These are phyloP conservation scores for Anadara kagoshimensis DNA, from an alignment of 1,140 invertebrate genomes.

Conservation along the genomic window DNA sequence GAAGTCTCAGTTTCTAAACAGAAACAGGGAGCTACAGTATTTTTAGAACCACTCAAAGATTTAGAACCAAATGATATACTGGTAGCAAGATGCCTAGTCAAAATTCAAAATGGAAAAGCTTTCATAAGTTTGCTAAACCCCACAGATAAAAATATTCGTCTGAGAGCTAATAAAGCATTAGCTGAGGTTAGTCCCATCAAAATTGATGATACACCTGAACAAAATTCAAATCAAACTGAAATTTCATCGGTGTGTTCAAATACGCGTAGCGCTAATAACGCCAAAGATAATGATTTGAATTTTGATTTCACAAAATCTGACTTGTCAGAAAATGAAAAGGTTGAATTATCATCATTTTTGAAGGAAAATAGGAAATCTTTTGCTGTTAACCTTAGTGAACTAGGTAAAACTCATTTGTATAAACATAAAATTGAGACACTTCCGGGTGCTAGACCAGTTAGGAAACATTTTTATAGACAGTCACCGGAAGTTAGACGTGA, in stretches of 20 bases:
- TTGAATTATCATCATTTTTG: slow-evolving; percentile 21
- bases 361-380: slow-evolving; percentile 26
- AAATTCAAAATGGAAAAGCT: slow-evolving; percentile 16
- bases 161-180: slow-evolving; percentile 6
- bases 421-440: slow-evolving; percentile 34
- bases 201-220: neutral
- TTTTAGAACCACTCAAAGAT: slow-evolving; percentile 14
- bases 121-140: slow-evolving; percentile 25
- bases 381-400: slow-evolving; percentile 31
- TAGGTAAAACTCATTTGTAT: slow-evolving; percentile 26
- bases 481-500: slow-evolving; percentile 13
- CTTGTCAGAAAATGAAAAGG: slow-evolving; percentile 20
- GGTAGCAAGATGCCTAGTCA: slow-evolving; percentile 35
- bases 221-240: neutral
- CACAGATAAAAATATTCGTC: slow-evolving; percentile 9
- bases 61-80: neutral
- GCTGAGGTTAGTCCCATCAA: neutral
- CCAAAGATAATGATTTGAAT: neutral
- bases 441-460: slow-evolving; percentile 5
- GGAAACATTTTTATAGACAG: slow-evolving; percentile 9
- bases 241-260: neutral
- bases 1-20: slow-evolving; percentile 10
- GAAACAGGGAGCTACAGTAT: slow-evolving; percentile 8
- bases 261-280: neutral
- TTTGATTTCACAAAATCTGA: slow-evolving; percentile 19